Evolutionary conservation across 2,797 vertebrate genomes (phyloP), one percentile per base, ranked within the genome.

Genomic region (Bradypus variegatus): DNA sequence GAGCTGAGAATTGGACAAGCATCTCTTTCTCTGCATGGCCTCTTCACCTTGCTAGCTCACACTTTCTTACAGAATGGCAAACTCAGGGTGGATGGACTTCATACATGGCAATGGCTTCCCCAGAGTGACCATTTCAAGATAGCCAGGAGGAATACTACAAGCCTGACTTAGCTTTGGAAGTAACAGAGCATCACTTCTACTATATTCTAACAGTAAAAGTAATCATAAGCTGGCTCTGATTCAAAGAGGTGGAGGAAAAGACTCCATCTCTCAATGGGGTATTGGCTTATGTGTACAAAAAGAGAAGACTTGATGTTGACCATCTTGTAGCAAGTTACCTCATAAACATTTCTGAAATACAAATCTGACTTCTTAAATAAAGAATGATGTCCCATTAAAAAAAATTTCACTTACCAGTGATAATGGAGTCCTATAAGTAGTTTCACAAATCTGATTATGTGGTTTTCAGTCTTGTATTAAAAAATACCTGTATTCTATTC

Each of bases 401-500:
- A 72, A 48, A 70, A 81, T 9, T n/a, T 79, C 23, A 69, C 50
- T 86, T 92, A 62, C 33, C 69, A 65, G 83, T 21, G 11, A 80
- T 16, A 84, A 88, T 33, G 19, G 36, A 75, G n/a, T 79, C 5
- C 21, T 21, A 92, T 70, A 86, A 79, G 64, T 27, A 92, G 31
- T 69, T 45, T 62, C 18, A 64, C 53, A 78, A 83, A 78, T 89
- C 31, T 77, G 76, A 85, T 55, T 65, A 89, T 64, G 62, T 87
- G 64, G 69, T 45, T 86, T 93, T 88, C 10, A 78, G 36, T 21
- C 90, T 79, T 53, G 8, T 62, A 85, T 81, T 88, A 79, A 91
- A 90, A 88, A 79, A 2, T 58, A 70, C 69, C 31, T 87, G 21
- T n/a, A 87, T 86, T 93, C 21, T 87, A 84, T 55, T 80, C 93